These are phyloP conservation scores for Condylura cristata DNA, from an alignment of 2,113 vertebrate genomes.

Conservation along the genomic window DNA sequence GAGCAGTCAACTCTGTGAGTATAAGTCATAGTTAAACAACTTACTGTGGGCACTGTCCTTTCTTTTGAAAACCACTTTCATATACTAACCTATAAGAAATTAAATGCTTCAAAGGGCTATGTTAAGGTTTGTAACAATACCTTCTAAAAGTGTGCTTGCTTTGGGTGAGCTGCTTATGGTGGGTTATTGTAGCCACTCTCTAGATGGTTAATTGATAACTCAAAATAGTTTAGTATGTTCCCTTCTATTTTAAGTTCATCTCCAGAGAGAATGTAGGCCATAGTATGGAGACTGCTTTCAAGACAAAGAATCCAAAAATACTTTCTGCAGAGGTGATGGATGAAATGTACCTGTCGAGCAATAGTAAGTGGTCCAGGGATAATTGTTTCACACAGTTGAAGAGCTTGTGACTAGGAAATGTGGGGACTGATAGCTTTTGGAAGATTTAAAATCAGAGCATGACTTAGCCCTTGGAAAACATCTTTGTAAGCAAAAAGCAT, in stretches of 20 bases:
- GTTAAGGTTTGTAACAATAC: not conserved
- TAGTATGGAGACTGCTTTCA: not conserved
- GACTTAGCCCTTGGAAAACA: not conserved
- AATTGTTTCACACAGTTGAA: not conserved
- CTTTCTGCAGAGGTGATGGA: not conserved
- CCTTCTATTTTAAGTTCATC: not conserved
- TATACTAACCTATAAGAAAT: not conserved
- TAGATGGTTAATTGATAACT: not conserved
- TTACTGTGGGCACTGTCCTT: not conserved
- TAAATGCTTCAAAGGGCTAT: not conserved
- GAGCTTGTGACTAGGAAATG: not conserved
- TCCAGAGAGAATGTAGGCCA: not conserved
- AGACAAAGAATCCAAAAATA: not conserved
- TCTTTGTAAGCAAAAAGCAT: slow-evolving; percentile 1
- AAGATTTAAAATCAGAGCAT: not conserved
- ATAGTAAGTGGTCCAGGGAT: not conserved
- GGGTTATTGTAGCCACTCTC: not conserved
- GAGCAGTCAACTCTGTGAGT: not conserved
- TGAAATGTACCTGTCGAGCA: not conserved
- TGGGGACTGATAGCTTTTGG: not conserved
- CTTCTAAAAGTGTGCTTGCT: not conserved
- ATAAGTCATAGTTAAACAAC: not conserved
- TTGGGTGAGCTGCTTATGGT: not conserved
- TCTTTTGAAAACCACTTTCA: not conserved
- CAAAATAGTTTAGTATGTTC: not conserved